Evolutionary conservation across 2,797 vertebrate genomes (phyloP).

Genomic region (Phylloscopus collybita): DNA sequence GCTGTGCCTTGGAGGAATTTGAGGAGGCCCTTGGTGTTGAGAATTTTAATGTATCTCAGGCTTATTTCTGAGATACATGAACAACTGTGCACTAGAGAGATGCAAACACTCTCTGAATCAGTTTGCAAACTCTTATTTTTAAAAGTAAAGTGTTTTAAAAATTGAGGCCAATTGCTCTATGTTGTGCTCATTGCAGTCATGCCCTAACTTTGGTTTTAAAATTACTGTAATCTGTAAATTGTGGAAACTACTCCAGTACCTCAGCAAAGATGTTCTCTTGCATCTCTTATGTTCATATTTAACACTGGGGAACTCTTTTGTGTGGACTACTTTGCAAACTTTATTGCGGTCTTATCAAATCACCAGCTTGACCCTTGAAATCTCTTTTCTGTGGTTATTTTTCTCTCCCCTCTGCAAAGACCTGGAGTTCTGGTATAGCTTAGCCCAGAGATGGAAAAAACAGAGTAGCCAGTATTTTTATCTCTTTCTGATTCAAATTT

Average conservation of each 20-base stretch:
- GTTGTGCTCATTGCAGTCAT: background rate
- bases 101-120: conserved; percentile 70
- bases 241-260: conserved; percentile 57
- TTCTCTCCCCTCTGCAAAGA: conserved; percentile 41
- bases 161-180: background rate
- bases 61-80: background rate
- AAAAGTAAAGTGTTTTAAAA: background rate
- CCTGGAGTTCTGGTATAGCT: conserved; percentile 3
- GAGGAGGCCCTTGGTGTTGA: conserved; percentile 15
- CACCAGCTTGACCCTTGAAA: conserved; percentile 33
- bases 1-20: background rate
- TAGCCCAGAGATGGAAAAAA: background rate
- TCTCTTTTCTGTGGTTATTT: conserved; percentile 20
- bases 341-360: conserved; percentile 42
- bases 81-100: conserved; percentile 8
- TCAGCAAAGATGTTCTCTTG: conserved; percentile 56
- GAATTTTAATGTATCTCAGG: background rate
- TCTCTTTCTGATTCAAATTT: background rate
- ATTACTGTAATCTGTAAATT: conserved; percentile 32
- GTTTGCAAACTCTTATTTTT: conserved; percentile 62
- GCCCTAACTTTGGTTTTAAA: conserved; percentile 44
- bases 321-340: conserved; percentile 20
- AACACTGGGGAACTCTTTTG: conserved; percentile 52
- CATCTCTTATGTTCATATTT: conserved; percentile 58
- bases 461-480: background rate